phyloP scores from a whole-genome alignment of 2,113 vertebrate species.

The Hippocampus abdominalis region DNA sequence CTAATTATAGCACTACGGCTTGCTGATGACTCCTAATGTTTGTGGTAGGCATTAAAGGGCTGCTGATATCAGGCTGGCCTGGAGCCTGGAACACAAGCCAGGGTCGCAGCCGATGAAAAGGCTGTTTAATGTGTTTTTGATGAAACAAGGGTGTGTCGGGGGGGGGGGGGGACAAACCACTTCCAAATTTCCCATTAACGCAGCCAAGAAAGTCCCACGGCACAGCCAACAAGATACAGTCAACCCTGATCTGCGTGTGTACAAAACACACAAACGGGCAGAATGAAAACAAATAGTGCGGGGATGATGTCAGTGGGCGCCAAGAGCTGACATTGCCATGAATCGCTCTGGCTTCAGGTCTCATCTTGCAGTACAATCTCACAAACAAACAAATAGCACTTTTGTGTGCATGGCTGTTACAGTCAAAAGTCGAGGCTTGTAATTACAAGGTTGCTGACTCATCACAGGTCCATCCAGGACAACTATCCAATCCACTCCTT shows the following conservation, averaged over 20 bases:
- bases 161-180: slow-evolving; percentile 21
- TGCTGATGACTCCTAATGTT: slow-evolving; percentile 57
- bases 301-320: slow-evolving; percentile 8
- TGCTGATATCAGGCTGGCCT: slow-evolving; percentile 47
- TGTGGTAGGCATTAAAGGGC: slow-evolving; percentile 40
- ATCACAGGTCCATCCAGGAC: slow-evolving; percentile 23
- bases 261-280: slow-evolving; percentile 15
- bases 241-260: slow-evolving; percentile 10
- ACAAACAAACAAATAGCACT: slow-evolving; percentile 20
- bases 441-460: slow-evolving; percentile 39
- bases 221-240: slow-evolving; percentile 4
- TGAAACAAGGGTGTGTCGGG: slow-evolving; percentile 1
- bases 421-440: slow-evolving; percentile 2
- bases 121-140: slow-evolving; percentile 44
- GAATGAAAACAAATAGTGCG: slow-evolving; percentile 21
- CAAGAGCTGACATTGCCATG: background rate
- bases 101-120: slow-evolving; percentile 49
- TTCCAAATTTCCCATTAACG: slow-evolving; percentile 35
- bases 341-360: background rate
- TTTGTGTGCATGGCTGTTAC: slow-evolving; percentile 6
- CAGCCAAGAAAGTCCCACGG: slow-evolving; percentile 39
- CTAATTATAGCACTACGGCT: slow-evolving; percentile 47
- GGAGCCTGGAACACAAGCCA: slow-evolving; percentile 39
- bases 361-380: slow-evolving; percentile 18
- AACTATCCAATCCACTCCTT: slow-evolving; percentile 6